A percentile compares a stretch with the other conserved stretches of the same genome.
Evolutionary conservation across 2,888 invertebrate genomes (phyloP).

Genomic region (Hartigia nigra): DNA sequence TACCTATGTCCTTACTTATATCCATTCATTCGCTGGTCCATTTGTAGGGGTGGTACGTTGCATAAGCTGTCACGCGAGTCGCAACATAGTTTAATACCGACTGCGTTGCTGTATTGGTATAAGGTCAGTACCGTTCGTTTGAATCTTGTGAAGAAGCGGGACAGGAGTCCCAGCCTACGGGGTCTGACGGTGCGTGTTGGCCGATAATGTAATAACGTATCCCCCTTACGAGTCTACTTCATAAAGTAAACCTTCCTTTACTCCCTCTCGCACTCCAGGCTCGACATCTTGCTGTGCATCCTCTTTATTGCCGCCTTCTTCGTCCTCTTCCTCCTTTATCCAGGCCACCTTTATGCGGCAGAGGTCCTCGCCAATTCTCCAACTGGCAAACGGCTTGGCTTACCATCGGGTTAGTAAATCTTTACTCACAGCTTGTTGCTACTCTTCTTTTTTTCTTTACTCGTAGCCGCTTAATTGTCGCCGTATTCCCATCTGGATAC

Average conservation of each 20-base stretch:
- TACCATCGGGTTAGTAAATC: neutral
- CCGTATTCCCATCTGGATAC: neutral
- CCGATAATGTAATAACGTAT: conserved; percentile 62
- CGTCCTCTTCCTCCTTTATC: conserved; percentile 43
- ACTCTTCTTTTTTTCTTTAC: neutral
- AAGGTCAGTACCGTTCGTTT: conserved; percentile 14
- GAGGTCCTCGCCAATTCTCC: neutral
- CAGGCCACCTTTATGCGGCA: conserved; percentile 59
- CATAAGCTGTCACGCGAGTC: neutral
- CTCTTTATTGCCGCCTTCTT: conserved; percentile 7
- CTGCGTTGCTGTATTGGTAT: neutral
- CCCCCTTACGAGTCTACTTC: conserved; percentile 56
- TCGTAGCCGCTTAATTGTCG: neutral
- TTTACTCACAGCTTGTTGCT: neutral
- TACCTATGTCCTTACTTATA: neutral
- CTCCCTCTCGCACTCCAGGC: conserved; percentile 27
- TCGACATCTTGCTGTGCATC: conserved; percentile 31
- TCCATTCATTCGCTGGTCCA: neutral
- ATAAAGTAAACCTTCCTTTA: conserved; percentile 54
- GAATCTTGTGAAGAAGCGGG: conserved; percentile 27
- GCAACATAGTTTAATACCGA: neutral
- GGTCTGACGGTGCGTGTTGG: conserved; percentile 49
- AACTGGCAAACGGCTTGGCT: neutral
- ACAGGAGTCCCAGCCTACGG: conserved; percentile 5
- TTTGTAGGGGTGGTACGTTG: neutral